A percentile compares a stretch with the other conserved stretches of the same genome.
phyloP scores from a whole-genome alignment of 2,888 invertebrate genomes.

The Ormyrus rosae region DNA sequence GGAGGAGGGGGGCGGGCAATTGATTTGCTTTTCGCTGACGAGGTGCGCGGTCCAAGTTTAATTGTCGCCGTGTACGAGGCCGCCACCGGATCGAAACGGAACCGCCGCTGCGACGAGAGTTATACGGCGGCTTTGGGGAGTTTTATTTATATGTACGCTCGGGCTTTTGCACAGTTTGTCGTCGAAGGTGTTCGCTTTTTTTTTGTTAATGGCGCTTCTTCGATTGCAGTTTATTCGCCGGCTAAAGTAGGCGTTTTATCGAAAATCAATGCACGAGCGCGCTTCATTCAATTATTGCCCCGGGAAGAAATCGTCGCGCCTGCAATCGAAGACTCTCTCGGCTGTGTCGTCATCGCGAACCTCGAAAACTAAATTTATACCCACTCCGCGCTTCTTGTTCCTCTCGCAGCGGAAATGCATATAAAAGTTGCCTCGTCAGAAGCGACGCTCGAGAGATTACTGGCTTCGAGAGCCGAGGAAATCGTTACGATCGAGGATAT shows the following conservation, averaged over 20 bases:
- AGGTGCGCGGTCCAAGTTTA: background rate
- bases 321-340: slow-evolving; percentile 20
- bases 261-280: slow-evolving; percentile 28
- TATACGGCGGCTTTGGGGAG: too few relatives aligned
- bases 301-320: slow-evolving; percentile 7
- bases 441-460: background rate
- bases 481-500: too few relatives aligned
- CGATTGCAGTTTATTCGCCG: slow-evolving; percentile 12
- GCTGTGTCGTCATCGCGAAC: slow-evolving; percentile 6
- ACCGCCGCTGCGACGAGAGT: too few relatives aligned
- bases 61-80: too few relatives aligned
- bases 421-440: slow-evolving; percentile 13
- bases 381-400: background rate
- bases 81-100: too few relatives aligned
- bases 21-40: slow-evolving; percentile 35
- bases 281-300: slow-evolving; percentile 17
- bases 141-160: too few relatives aligned
- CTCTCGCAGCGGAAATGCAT: background rate
- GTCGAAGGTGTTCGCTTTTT: too few relatives aligned
- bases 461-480: slow-evolving; percentile 4
- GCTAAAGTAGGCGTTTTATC: slow-evolving; percentile 21
- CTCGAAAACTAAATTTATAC: slow-evolving; percentile 24
- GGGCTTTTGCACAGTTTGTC: too few relatives aligned
- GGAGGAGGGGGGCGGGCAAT: background rate
- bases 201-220: background rate